Evolutionary conservation across 2,888 invertebrate genomes (phyloP).

Genomic region (Andrena haemorrhoa): DNA sequence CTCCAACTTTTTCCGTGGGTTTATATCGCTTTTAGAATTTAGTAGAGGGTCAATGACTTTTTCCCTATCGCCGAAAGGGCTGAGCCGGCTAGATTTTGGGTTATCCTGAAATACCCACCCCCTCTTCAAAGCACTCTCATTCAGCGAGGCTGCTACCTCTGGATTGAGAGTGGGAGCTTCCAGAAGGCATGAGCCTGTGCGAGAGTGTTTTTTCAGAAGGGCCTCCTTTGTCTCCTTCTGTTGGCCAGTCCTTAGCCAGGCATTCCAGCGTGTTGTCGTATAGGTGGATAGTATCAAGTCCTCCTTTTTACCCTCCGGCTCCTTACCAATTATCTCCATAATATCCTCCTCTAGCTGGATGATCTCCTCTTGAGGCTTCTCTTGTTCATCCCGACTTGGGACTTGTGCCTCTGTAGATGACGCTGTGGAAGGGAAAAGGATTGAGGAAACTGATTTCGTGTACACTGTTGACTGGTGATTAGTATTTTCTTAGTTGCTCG

Average conservation of each 20-base stretch:
- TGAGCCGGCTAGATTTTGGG: background rate
- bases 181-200: background rate
- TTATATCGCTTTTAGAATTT: background rate
- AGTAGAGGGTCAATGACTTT: background rate
- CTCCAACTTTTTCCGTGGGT: background rate
- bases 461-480: too few relatives aligned
- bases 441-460: background rate
- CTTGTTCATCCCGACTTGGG: background rate
- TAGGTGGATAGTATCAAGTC: background rate
- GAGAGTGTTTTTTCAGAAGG: background rate
- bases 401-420: background rate
- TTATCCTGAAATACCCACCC: background rate
- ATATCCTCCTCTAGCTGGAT: background rate
- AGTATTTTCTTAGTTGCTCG: background rate
- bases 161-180: background rate
- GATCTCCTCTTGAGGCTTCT: background rate
- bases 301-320: background rate
- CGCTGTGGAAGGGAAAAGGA: background rate
- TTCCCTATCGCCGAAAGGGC: background rate
- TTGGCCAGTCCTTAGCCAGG: background rate
- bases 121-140: background rate
- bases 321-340: background rate
- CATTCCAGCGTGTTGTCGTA: background rate
- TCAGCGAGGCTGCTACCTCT: background rate
- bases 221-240: background rate